A percentile compares a stretch with the other conserved stretches of the same genome.
These are phyloP conservation scores for Gobiocypris rarus DNA, from an alignment of 2,113 vertebrate species.

Conservation along the genomic window DNA sequence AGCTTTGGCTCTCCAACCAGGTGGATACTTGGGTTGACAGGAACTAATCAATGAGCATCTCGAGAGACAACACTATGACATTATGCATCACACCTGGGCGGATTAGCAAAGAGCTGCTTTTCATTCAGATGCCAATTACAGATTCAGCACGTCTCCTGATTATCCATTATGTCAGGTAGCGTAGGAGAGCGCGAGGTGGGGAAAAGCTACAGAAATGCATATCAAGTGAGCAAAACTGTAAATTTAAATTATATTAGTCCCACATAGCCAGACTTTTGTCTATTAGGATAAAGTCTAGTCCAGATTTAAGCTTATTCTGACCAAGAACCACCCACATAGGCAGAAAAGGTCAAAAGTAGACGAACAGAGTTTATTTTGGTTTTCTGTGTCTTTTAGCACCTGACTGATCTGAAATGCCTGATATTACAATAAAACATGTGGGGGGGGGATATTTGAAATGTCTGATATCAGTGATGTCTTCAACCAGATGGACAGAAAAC, in stretches of 20 bases:
- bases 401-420: not conserved
- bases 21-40: not conserved
- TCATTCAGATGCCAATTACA: not conserved
- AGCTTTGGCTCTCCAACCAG: not conserved
- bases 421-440: not conserved
- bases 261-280: not conserved
- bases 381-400: not conserved
- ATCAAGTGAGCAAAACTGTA: not conserved
- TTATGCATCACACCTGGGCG: not conserved
- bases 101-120: not conserved
- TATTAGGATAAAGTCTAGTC: not conserved
- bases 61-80: not conserved
- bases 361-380: not conserved
- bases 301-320: not conserved
- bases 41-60: not conserved
- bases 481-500: not conserved
- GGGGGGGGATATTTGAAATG: too few relatives aligned
- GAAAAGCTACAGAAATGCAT: not conserved
- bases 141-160: not conserved
- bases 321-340: not conserved
- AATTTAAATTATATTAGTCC: not conserved
- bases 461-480: too few relatives aligned
- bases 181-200: not conserved
- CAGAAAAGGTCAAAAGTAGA: not conserved
- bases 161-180: not conserved